Evolutionary conservation across 2,888 invertebrate species (phyloP).

Genomic region (Alcis repandata): DNA sequence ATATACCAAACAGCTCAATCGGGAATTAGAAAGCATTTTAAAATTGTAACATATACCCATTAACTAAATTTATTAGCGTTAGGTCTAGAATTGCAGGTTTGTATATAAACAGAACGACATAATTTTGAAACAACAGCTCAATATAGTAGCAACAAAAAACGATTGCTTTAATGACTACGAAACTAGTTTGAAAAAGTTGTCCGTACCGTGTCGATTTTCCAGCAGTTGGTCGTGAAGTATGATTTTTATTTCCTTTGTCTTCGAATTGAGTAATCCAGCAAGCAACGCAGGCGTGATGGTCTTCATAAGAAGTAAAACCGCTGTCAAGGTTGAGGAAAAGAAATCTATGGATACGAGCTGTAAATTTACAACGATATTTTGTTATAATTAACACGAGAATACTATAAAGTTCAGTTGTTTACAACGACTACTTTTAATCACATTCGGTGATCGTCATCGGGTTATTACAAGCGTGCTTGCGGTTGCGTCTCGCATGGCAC

Average conservation of each 20-base stretch:
- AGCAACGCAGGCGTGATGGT: neutral
- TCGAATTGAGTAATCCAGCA: neutral
- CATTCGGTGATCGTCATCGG: too few relatives aligned
- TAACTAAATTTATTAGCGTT: too few relatives aligned
- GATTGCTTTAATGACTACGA: constrained; percentile 24
- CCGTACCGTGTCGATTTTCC: neutral
- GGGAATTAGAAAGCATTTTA: too few relatives aligned
- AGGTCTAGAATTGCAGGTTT: too few relatives aligned
- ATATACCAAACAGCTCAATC: too few relatives aligned
- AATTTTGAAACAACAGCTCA: neutral
- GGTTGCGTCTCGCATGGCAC: too few relatives aligned
- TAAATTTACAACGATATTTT: neutral
- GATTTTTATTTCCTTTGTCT: neutral
- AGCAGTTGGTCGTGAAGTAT: neutral
- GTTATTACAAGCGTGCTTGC: too few relatives aligned
- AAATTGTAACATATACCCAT: too few relatives aligned
- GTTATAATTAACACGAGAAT: neutral
- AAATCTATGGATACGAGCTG: neutral
- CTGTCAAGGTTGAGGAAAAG: neutral
- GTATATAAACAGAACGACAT: too few relatives aligned
- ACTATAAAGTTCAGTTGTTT: too few relatives aligned
- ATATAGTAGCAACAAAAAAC: too few relatives aligned
- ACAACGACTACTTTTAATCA: too few relatives aligned
- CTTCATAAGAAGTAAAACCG: neutral
- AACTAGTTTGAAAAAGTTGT: neutral